Conservation (phyloP, 2,888 invertebrate genomes). For the Chaetoderma sp. region DNA sequence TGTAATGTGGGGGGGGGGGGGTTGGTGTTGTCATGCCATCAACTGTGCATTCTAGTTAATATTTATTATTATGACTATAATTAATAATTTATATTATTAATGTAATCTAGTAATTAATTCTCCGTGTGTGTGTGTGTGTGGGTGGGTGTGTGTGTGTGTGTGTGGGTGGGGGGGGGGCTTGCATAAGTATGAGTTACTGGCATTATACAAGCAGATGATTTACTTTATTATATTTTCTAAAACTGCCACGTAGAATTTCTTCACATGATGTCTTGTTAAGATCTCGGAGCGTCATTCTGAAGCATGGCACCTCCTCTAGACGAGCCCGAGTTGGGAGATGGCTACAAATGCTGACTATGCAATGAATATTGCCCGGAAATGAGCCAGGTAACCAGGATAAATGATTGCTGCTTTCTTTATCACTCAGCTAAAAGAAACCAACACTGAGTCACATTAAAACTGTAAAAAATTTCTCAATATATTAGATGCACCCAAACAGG, state of each 20-base stretch:
- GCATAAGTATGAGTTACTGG: no score
- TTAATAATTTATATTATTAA: no score
- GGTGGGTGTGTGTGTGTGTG: no score
- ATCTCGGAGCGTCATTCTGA: constrained; percentile 36
- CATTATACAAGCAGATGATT: constrained; percentile 2
- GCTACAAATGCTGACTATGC: constrained; percentile 52
- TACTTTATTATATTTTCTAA: constrained; percentile 58
- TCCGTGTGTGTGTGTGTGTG: no score
- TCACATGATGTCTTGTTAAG: constrained; percentile 40
- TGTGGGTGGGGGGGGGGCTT: no score
- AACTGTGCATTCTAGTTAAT: no score
- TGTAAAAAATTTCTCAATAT: no score
- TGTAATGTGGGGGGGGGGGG: no score
- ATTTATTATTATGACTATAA: no score
- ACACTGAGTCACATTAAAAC: not conserved
- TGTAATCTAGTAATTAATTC: no score
- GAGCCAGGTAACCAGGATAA: constrained; percentile 56
- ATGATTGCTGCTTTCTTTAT: constrained; percentile 36
- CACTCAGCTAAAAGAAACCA: constrained; percentile 41
- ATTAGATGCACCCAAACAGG: no score
- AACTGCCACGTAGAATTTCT: constrained; percentile 42
- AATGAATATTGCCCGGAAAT: constrained; percentile 50
- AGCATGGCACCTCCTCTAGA: constrained; percentile 43
- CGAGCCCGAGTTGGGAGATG: constrained; percentile 48
- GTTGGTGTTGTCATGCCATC: no score